Conservation (phyloP, 2,888 invertebrate species). For the Drosophila antonietae region DNA sequence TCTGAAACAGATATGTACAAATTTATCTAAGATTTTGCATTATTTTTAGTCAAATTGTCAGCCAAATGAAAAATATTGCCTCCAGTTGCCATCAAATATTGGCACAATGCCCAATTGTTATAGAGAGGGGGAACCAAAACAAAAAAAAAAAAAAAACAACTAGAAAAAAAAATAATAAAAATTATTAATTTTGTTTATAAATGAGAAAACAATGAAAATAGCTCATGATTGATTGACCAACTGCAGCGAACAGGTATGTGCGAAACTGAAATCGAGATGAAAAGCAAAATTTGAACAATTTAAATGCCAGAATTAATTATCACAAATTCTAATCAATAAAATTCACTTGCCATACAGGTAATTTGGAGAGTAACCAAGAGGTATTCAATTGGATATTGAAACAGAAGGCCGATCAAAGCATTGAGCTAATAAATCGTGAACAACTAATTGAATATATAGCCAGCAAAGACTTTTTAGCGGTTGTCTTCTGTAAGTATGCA, state of each 20-base stretch:
- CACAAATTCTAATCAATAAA: constrained; percentile 1
- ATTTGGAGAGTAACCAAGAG: constrained; percentile 90
- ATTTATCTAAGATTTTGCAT: constrained; percentile 44
- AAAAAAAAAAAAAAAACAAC: not conserved
- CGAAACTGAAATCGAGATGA: constrained; percentile 16
- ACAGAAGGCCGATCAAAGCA: constrained; percentile 96
- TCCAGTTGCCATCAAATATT: constrained; percentile 20
- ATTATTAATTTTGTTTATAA: constrained; percentile 12
- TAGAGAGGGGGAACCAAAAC: constrained; percentile 1
- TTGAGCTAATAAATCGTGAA: constrained; percentile 94
- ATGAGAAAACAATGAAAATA: constrained; percentile 14
- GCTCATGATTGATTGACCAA: constrained; percentile 78
- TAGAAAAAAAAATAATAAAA: constrained; percentile 1
- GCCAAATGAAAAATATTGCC: constrained; percentile 17
- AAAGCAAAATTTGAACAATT: not conserved
- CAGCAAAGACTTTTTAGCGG: constrained; percentile 95
- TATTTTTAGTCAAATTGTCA: constrained; percentile 39
- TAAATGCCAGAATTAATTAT: not conserved
- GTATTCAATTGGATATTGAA: constrained; percentile 96
- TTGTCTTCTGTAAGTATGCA: constrained; percentile 93
- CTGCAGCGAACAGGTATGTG: constrained; percentile 83
- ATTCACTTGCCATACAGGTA: constrained; percentile 85
- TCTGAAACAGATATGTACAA: not conserved
- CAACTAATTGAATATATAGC: constrained; percentile 93
- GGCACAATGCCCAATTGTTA: constrained; percentile 17